Percentiles rank a stretch among this genome's conserved stretches.
Evolutionary conservation across 1,140 invertebrate genomes (phyloP).

Genomic region (Atta texana): DNA sequence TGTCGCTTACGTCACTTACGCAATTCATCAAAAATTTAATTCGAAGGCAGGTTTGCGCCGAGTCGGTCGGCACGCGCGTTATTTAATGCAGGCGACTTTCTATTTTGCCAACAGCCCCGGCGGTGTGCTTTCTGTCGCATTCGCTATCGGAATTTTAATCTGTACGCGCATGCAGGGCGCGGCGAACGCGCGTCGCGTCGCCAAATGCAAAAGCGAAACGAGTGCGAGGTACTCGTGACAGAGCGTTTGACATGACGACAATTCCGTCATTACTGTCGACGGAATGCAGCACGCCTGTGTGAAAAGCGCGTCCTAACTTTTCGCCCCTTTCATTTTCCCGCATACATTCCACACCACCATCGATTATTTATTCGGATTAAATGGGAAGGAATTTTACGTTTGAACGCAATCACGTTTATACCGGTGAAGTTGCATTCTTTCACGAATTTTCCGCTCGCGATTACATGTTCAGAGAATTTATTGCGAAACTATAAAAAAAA

Average conservation of each 20-base stretch:
- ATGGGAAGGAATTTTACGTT: constrained; percentile 38
- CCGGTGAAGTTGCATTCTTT: constrained; percentile 18
- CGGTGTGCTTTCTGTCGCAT: constrained; percentile 2
- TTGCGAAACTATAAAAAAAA: neutral
- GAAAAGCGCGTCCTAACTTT: constrained; percentile 43
- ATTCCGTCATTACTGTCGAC: constrained; percentile 51
- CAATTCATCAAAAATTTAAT: constrained; percentile 30
- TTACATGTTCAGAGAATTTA: constrained; percentile 21
- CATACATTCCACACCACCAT: neutral
- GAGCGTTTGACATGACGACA: constrained; percentile 55
- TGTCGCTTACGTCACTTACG: neutral
- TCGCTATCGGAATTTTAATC: constrained; percentile 50
- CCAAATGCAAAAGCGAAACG: constrained; percentile 38
- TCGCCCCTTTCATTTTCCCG: neutral
- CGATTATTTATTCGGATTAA: constrained; percentile 59
- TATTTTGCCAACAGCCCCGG: neutral
- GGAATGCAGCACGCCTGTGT: constrained; percentile 21
- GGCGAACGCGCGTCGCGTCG: constrained; percentile 7
- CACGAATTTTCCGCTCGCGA: constrained; percentile 1
- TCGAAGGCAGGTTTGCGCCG: neutral
- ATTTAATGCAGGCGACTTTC: constrained; percentile 28
- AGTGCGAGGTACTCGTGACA: constrained; percentile 16
- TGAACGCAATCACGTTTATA: constrained; percentile 19
- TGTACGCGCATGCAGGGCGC: neutral
- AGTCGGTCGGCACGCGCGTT: constrained; percentile 2